Base-by-base conservation (phyloP, 2,888 invertebrate species). In the Drosophila lacicola region DNA sequence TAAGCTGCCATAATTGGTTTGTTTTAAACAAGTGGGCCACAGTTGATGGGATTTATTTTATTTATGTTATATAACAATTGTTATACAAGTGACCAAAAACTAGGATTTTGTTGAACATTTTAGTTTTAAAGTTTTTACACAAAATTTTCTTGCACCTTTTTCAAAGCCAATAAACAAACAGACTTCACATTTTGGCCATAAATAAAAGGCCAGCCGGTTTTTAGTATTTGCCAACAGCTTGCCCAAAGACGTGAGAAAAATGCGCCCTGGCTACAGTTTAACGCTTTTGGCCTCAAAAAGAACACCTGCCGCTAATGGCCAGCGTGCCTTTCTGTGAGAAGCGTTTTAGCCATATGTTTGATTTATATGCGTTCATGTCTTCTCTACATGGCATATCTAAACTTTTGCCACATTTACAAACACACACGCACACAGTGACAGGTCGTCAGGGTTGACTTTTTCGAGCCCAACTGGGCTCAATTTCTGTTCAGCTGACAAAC, bases 221-320 rank as follows among this genome's bases (percentile, higher is more conserved):
- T 55, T 56, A 70, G 67, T 76, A 61, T 60, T 71, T 70, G 58
- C 63, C 60, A 65, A 49, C 77, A 77, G 77, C 63, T 78, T 58
- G 78, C 37, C 44, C 29, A 46, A 58, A 54, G 62, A 82, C 80
- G 83, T 82, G 83, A 73, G 62, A 71, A 69, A 82, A 86, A 72
- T 82, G 63, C 65, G 68, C 49, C 58, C 10, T n/a, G 21, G 9
- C 57, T 41, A 13, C 46, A 34, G 17, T 42, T 39, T 44, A 54
- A 29, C 54, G 42, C 54, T 10, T 8, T 57, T 42, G 21, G n/a
- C 29, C 37, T 33, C 51, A 37, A 33, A 42, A 60, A 55, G 74
- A 70, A 64, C 80, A 84, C 78, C 80, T 84, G 80, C 36, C 65
- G 55, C 46, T 81, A 84, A 81, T 81, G 77, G 68, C 29, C 58